Evolutionary conservation across 92 coral and sea anemone genomes (phyloP).

Genomic region (Zoanthus solanderi): DNA sequence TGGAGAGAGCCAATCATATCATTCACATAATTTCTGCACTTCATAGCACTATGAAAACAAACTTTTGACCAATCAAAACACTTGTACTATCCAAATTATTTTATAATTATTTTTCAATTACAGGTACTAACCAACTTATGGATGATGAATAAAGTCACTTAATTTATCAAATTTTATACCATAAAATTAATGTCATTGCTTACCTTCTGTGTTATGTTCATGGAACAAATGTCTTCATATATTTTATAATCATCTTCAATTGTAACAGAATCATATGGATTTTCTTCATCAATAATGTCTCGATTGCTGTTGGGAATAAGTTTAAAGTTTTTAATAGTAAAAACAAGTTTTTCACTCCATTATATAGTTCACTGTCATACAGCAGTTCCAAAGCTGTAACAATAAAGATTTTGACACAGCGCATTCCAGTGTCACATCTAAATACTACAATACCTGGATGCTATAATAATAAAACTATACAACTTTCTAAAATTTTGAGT

Average conservation of each 20-base stretch:
- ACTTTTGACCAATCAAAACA: too few species aligned
- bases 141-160: too few species aligned
- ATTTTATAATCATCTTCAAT: slow-evolving; percentile 95
- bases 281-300: slow-evolving; percentile 94
- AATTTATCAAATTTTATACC: too few species aligned
- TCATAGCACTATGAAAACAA: too few species aligned
- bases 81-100: too few species aligned
- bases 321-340: neutral
- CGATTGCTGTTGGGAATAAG: slow-evolving; percentile 69
- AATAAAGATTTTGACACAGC: neutral
- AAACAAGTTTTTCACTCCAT: neutral
- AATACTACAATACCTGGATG: too few species aligned
- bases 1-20: too few species aligned
- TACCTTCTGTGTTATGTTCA: slow-evolving; percentile 69
- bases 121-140: too few species aligned
- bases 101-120: too few species aligned
- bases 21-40: too few species aligned
- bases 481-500: too few species aligned
- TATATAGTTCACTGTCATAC: neutral
- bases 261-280: slow-evolving; percentile 95
- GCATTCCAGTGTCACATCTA: neutral
- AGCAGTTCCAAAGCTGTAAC: neutral
- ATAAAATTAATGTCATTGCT: neutral
- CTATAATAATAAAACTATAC: too few species aligned
- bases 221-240: slow-evolving; percentile 85